Evolutionary conservation across 2,888 invertebrate species (phyloP).

Genomic region (Tachina fera): DNA sequence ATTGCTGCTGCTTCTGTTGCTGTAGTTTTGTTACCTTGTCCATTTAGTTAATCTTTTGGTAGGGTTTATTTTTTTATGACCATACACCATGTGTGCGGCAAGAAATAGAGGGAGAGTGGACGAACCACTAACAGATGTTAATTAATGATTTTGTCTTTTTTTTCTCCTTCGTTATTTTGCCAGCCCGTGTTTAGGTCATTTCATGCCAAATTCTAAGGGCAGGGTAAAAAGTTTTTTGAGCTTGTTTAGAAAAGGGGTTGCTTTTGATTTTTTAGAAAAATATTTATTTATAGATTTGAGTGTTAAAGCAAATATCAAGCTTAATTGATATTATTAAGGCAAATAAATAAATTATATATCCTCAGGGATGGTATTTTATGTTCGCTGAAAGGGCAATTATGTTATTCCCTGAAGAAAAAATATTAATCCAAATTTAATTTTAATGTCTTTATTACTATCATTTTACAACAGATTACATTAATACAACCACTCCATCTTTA

Average conservation of each 20-base stretch:
- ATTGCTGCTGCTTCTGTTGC: conserved; percentile 13
- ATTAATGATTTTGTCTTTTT: conserved; percentile 32
- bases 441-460: no score
- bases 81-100: conserved; percentile 11
- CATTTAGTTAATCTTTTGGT: conserved; percentile 63
- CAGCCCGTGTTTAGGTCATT: neutral
- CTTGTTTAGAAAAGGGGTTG: no score
- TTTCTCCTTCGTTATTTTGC: conserved; percentile 29
- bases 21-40: conserved; percentile 7
- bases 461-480: no score
- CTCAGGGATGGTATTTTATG: no score
- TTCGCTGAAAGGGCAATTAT: no score
- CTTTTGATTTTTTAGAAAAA: neutral
- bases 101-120: neutral
- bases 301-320: no score
- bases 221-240: neutral
- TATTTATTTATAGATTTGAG: no score
- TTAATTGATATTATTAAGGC: no score
- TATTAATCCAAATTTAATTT: no score
- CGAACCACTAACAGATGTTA: conserved; percentile 56
- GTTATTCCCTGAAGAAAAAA: no score
- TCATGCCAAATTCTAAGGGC: neutral
- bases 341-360: no score
- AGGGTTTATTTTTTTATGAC: conserved; percentile 49
- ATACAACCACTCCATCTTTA: no score